A percentile compares a stretch with the other conserved stretches of the same genome.
These are phyloP conservation scores for Tadarida brasiliensis DNA, from an alignment of 2,797 vertebrate genomes.

Conservation along the genomic window DNA sequence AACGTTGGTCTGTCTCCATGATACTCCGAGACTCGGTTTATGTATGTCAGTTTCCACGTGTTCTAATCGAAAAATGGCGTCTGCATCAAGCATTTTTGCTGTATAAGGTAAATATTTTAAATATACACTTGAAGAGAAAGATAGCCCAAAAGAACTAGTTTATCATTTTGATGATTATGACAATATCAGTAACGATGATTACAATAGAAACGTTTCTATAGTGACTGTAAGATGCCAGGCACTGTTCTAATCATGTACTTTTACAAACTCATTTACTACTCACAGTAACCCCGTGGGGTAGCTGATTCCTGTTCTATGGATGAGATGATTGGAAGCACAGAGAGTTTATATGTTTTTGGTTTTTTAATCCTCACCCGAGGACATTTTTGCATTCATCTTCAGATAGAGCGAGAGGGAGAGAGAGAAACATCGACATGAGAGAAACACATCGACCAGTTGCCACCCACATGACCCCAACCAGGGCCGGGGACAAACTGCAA, in stretches of 20 bases:
- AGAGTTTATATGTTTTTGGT: too few species aligned
- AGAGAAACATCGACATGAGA: too few species aligned
- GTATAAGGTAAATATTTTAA: conserved; percentile 17
- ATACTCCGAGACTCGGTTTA: background rate
- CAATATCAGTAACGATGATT: background rate
- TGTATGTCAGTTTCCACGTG: background rate
- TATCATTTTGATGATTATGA: background rate
- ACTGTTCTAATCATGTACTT: background rate
- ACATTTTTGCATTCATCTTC: too few species aligned
- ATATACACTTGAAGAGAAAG: conserved; percentile 4
- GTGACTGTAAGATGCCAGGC: background rate
- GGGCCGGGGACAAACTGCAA: too few species aligned
- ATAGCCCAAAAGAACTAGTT: background rate
- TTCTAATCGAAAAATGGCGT: conserved; percentile 7
- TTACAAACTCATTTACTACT: background rate
- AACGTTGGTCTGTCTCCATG: background rate
- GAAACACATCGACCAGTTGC: too few species aligned
- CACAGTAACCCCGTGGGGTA: background rate
- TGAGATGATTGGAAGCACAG: background rate
- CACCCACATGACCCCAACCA: too few species aligned
- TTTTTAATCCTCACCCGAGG: too few species aligned
- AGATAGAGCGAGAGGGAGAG: too few species aligned
- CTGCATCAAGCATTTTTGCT: background rate
- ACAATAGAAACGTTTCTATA: background rate
- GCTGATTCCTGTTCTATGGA: background rate